phyloP scores from a whole-genome alignment of 2,888 invertebrate genomes.

The Stratiomys singularior region DNA sequence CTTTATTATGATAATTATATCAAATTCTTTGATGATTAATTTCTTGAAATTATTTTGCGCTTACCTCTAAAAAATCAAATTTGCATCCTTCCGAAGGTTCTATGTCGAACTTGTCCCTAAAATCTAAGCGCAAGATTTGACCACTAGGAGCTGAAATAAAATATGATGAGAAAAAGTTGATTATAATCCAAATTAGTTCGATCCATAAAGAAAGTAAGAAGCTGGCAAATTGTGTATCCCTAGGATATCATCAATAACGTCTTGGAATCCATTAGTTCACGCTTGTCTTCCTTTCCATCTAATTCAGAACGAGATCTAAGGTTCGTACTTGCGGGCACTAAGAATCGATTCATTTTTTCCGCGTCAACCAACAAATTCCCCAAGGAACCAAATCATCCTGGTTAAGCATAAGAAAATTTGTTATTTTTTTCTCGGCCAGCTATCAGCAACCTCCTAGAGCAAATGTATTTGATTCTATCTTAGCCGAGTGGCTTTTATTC shows the following conservation, averaged over 20 bases:
- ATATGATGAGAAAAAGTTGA: not conserved
- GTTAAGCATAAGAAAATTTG: conserved; percentile 9
- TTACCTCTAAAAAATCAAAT: conserved; percentile 81
- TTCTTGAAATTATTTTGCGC: conserved; percentile 51
- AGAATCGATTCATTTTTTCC: conserved; percentile 8
- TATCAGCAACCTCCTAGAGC: not conserved
- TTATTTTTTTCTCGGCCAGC: not conserved
- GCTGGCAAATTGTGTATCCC: not conserved
- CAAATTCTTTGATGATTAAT: too few species aligned
- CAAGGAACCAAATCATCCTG: not conserved
- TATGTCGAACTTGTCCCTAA: conserved; percentile 81
- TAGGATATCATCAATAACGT: conserved; percentile 22
- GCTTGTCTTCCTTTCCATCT: not conserved
- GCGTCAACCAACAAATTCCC: conserved; percentile 4
- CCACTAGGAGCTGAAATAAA: conserved; percentile 70
- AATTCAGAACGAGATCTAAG: not conserved
- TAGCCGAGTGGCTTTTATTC: not conserved
- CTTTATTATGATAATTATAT: too few species aligned
- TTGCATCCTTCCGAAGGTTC: conserved; percentile 76
- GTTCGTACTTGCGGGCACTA: not conserved
- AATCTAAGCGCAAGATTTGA: conserved; percentile 78
- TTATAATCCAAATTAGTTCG: not conserved
- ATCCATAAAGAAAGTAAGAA: not conserved
- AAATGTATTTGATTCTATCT: not conserved
- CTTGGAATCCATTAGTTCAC: conserved; percentile 1